These are phyloP conservation scores for Brachionus manjavacas DNA, from an alignment of 1,140 invertebrate species.

Conservation along the genomic window DNA sequence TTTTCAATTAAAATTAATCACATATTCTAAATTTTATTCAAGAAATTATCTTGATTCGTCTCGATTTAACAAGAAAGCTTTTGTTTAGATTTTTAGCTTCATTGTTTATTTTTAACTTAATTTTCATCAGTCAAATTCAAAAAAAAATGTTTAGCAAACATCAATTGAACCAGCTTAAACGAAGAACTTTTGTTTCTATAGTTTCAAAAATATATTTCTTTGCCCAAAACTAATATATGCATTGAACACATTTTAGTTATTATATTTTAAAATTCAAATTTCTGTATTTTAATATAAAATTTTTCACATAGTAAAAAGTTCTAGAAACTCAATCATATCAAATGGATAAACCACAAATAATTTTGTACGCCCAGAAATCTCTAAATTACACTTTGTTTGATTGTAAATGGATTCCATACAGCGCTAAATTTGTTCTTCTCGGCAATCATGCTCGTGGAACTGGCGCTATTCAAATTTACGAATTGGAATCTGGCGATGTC, in stretches of 20 bases:
- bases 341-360: conserved; percentile 60
- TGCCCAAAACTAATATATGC: background rate
- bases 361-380: conserved; percentile 75
- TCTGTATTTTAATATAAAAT: background rate
- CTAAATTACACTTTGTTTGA: conserved; percentile 82
- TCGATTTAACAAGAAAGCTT: too few relatives aligned
- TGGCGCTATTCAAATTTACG: conserved; percentile 80
- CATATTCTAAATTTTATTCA: too few relatives aligned
- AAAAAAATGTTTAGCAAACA: background rate
- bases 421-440: conserved; percentile 80
- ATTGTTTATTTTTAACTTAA: background rate
- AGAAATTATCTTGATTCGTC: too few relatives aligned
- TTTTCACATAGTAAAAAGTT: conserved; percentile 4
- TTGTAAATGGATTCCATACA: conserved; percentile 86
- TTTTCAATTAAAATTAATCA: too few relatives aligned
- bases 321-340: background rate
- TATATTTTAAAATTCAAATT: conserved; percentile 22
- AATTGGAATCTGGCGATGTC: conserved; percentile 69
- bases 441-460: conserved; percentile 76
- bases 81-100: too few relatives aligned
- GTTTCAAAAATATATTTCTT: background rate
- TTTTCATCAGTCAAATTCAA: background rate
- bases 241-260: background rate
- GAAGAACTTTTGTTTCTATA: background rate
- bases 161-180: background rate